Conservation (phyloP, 2,113 vertebrate species). For the Donacobius atricapilla region DNA sequence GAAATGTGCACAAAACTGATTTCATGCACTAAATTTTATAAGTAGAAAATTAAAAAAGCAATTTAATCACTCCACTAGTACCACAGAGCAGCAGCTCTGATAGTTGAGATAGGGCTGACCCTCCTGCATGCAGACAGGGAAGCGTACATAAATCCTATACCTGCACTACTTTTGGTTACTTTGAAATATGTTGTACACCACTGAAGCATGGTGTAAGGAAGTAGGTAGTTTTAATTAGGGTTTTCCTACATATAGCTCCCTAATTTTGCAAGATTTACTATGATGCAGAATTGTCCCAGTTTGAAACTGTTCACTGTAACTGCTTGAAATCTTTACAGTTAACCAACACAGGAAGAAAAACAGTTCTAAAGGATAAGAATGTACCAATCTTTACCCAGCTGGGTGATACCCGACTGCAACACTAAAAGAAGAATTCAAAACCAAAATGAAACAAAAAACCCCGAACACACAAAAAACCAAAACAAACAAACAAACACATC, state of each 20-base stretch:
- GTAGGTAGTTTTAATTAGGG: not conserved
- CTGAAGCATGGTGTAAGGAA: not conserved
- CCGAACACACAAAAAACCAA: no score
- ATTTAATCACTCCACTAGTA: not conserved
- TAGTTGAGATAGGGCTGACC: not conserved
- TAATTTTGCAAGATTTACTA: not conserved
- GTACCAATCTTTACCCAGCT: not conserved
- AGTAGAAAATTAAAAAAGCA: not conserved
- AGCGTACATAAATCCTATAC: not conserved
- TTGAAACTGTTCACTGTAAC: not conserved
- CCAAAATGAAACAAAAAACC: not conserved
- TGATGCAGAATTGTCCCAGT: not conserved
- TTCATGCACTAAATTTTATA: not conserved
- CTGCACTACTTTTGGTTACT: not conserved
- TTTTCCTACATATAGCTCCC: not conserved
- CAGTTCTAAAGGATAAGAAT: not conserved
- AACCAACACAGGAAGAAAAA: not conserved
- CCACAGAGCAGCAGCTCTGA: not conserved
- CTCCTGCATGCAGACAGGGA: not conserved
- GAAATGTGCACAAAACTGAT: not conserved
- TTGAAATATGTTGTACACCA: not conserved
- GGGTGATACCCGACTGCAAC: not conserved
- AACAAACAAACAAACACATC: not conserved
- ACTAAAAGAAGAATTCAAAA: not conserved
- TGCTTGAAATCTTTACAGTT: not conserved